A percentile compares a stretch with the other conserved stretches of the same genome.
Conservation (phyloP, 2,888 invertebrate genomes). For the Drosophila meridionalis region DNA sequence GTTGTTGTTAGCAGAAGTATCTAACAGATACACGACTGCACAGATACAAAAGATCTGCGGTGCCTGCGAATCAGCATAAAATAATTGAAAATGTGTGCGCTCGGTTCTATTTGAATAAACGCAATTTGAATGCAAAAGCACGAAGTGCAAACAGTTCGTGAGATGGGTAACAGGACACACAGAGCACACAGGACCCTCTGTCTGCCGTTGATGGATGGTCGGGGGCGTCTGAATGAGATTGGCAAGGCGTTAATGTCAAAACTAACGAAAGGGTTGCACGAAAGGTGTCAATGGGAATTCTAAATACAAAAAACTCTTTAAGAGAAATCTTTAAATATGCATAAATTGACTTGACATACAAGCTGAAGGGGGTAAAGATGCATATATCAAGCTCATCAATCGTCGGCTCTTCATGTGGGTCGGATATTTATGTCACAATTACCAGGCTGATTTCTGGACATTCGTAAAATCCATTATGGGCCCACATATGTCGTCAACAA, state of each 20-base stretch:
- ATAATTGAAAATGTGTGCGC: slow-evolving; percentile 77
- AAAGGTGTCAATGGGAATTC: slow-evolving; percentile 5
- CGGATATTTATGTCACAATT: slow-evolving; percentile 45
- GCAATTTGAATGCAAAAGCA: slow-evolving; percentile 79
- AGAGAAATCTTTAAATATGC: background rate
- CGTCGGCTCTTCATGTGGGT: background rate
- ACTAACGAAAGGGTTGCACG: slow-evolving; percentile 37
- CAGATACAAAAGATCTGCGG: slow-evolving; percentile 68
- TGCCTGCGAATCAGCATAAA: slow-evolving; percentile 74
- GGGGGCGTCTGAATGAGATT: slow-evolving; percentile 47
- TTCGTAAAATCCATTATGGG: slow-evolving; percentile 45
- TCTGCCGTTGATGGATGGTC: slow-evolving; percentile 57
- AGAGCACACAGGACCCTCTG: slow-evolving; percentile 40
- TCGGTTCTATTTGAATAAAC: slow-evolving; percentile 75
- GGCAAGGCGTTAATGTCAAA: slow-evolving; percentile 52
- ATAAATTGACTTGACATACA: background rate
- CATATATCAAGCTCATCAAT: slow-evolving; percentile 22
- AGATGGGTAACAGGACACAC: slow-evolving; percentile 41
- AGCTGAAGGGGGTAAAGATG: background rate
- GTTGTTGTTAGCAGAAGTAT: slow-evolving; percentile 48
- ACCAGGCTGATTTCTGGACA: slow-evolving; percentile 32
- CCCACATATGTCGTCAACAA: slow-evolving; percentile 47
- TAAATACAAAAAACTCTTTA: background rate
- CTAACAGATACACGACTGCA: slow-evolving; percentile 61
- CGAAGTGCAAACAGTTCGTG: slow-evolving; percentile 75